phyloP scores from a whole-genome alignment of 1,140 invertebrate species.

The Atta texana region DNA sequence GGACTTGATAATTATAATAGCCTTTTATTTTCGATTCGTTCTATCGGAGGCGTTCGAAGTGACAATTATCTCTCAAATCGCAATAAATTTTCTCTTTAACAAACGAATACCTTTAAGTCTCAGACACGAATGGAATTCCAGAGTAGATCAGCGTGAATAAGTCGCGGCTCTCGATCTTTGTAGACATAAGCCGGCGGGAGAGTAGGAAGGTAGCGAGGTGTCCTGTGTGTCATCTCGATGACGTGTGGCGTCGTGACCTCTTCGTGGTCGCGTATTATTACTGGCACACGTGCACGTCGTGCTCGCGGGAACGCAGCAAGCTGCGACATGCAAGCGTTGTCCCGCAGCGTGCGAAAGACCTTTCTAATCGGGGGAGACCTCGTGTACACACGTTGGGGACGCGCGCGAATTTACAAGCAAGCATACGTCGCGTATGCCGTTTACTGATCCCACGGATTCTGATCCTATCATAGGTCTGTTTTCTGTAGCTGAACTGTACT shows the following conservation, averaged over 20 bases:
- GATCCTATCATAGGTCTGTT: background rate
- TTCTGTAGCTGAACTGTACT: too few species aligned
- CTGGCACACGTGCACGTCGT: constrained; percentile 29
- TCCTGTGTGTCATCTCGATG: constrained; percentile 44
- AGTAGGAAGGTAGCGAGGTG: constrained; percentile 1
- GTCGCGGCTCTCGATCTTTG: constrained; percentile 8
- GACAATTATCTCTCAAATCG: constrained; percentile 28
- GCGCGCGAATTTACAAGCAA: constrained; percentile 30
- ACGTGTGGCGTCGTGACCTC: constrained; percentile 54
- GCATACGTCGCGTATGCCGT: constrained; percentile 6
- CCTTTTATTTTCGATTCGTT: constrained; percentile 28
- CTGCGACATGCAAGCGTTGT: too few species aligned
- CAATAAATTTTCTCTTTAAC: constrained; percentile 8
- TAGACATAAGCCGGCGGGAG: background rate
- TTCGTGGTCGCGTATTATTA: background rate
- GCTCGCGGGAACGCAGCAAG: constrained; percentile 18
- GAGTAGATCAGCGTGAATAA: constrained; percentile 2
- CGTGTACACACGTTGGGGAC: background rate
- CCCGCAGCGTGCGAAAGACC: constrained; percentile 7
- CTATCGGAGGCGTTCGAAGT: constrained; percentile 21
- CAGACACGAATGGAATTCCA: background rate
- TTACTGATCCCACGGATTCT: constrained; percentile 44
- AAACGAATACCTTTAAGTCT: background rate
- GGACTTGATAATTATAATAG: constrained; percentile 46
- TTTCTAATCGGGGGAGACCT: constrained; percentile 35